phyloP scores from a whole-genome alignment of 2,113 vertebrate genomes.

The Carassius gibelio region DNA sequence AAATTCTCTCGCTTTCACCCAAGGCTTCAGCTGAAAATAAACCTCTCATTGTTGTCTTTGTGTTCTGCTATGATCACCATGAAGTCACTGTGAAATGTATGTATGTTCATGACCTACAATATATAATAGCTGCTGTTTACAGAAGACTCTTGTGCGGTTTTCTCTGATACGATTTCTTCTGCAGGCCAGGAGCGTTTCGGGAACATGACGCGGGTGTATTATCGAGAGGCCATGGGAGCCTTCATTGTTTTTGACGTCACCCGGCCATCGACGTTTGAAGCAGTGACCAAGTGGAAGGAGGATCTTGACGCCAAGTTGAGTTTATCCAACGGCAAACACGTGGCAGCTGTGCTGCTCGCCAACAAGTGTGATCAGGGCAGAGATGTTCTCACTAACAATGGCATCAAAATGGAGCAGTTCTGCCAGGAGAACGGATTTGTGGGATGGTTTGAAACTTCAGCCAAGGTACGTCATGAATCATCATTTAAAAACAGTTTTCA shows the following conservation, averaged over 20 bases:
- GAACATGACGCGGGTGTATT: conserved; percentile 84
- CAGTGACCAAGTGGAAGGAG: conserved; percentile 80
- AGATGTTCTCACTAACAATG: conserved; percentile 68
- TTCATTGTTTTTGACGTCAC: conserved; percentile 81
- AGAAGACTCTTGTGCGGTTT: not conserved
- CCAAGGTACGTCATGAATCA: conserved; percentile 71
- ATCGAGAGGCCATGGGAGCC: conserved; percentile 81
- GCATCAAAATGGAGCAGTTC: conserved; percentile 77
- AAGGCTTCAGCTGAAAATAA: conserved; percentile 14
- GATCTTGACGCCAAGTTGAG: conserved; percentile 81
- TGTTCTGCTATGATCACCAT: not conserved
- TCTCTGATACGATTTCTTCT: not conserved
- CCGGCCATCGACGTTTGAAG: conserved; percentile 77
- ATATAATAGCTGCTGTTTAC: not conserved
- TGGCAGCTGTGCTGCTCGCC: conserved; percentile 76
- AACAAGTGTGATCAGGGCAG: conserved; percentile 80
- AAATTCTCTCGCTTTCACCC: not conserved
- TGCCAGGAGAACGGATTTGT: conserved; percentile 79
- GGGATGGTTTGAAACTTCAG: conserved; percentile 79
- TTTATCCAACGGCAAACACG: conserved; percentile 71
- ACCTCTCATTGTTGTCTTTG: conserved; percentile 13
- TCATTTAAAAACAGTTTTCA: not conserved
- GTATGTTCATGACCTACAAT: not conserved
- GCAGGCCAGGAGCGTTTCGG: conserved; percentile 82
- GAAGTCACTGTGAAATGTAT: not conserved